A percentile compares a stretch with the other conserved stretches of the same genome.
phyloP scores from a whole-genome alignment of 2,888 invertebrate genomes.

The Microctonus aethiopoides region DNA sequence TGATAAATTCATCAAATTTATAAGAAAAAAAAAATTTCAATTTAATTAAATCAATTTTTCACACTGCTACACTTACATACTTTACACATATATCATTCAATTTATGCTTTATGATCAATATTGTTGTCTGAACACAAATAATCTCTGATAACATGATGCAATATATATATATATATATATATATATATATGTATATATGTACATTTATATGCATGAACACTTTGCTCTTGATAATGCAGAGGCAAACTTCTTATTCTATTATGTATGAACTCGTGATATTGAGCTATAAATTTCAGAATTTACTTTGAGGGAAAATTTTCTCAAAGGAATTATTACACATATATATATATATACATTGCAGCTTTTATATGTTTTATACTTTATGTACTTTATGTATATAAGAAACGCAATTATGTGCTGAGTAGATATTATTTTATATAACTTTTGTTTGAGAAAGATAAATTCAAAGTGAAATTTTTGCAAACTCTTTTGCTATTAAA shows the following conservation, averaged over 20 bases:
- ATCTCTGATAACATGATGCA: too few species aligned
- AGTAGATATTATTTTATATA: too few species aligned
- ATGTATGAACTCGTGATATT: slow-evolving; percentile 53
- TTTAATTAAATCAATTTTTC: not conserved
- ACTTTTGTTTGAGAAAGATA: not conserved
- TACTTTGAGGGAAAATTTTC: slow-evolving; percentile 44
- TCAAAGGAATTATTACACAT: not conserved
- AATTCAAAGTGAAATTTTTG: not conserved
- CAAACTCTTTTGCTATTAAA: not conserved
- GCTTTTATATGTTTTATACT: not conserved
- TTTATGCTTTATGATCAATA: too few species aligned
- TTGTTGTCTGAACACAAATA: too few species aligned
- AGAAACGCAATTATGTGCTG: too few species aligned
- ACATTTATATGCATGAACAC: too few species aligned
- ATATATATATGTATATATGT: too few species aligned
- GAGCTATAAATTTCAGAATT: slow-evolving; percentile 59
- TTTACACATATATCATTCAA: too few species aligned
- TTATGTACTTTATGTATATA: not conserved
- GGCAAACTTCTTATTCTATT: not conserved
- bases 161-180: too few species aligned
- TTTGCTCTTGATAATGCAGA: not conserved
- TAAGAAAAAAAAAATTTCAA: not conserved
- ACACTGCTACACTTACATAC: too few species aligned
- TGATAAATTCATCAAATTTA: not conserved
- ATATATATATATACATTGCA: too few species aligned